phyloP scores from a whole-genome alignment of 2,888 invertebrate species.

The Pristionchus japonicus region DNA sequence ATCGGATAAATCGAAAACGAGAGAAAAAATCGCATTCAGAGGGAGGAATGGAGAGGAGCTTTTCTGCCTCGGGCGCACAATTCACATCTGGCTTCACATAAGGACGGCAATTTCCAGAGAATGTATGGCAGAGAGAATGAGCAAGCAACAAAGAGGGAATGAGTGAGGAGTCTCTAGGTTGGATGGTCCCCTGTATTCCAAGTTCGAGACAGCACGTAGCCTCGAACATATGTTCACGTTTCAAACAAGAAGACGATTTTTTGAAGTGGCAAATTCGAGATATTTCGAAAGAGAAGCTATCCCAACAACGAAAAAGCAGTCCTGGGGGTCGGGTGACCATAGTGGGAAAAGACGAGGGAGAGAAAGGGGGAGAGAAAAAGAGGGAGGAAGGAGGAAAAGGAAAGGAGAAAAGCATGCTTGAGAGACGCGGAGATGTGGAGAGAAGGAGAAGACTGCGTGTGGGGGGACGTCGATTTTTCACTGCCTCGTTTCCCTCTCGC shows the following conservation, averaged over 20 bases:
- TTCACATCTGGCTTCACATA: slow-evolving; percentile 21
- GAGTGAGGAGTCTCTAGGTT: not conserved
- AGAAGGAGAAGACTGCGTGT: not conserved
- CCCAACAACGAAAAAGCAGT: not conserved
- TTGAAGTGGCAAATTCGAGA: not conserved
- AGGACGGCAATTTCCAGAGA: not conserved
- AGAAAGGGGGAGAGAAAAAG: not conserved
- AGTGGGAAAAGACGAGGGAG: not conserved
- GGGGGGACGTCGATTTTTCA: slow-evolving; percentile 18
- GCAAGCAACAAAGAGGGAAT: slow-evolving; percentile 6
- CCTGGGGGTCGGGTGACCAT: slow-evolving; percentile 21
- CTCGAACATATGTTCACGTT: too few species aligned
- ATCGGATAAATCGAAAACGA: not conserved
- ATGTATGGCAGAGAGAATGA: slow-evolving; percentile 18
- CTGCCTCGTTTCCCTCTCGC: not conserved
- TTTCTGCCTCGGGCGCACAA: not conserved
- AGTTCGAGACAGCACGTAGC: not conserved
- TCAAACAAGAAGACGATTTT: too few species aligned
- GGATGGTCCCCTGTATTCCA: not conserved
- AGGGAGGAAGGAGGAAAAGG: not conserved
- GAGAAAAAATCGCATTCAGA: not conserved
- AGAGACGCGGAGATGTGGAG: not conserved
- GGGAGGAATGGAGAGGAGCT: not conserved
- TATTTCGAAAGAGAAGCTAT: not conserved
- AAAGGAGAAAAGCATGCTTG: not conserved